These are phyloP conservation scores for Erynnis tages DNA, from an alignment of 2,888 invertebrate species.

Conservation along the genomic window DNA sequence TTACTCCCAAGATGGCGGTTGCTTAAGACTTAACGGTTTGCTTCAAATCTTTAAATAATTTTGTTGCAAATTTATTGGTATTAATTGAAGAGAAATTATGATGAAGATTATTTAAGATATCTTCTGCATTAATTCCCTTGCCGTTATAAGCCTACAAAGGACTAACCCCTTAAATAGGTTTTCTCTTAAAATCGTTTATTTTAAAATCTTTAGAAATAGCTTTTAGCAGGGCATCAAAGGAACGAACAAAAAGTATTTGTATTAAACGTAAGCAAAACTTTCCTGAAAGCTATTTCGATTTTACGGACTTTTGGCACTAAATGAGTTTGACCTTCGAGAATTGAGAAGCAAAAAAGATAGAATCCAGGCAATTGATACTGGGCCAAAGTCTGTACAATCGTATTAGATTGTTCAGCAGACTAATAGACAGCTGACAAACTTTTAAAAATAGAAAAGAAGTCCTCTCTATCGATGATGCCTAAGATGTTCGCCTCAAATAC, in stretches of 20 bases:
- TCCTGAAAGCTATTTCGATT: conserved; percentile 13
- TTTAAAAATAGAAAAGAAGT: not conserved
- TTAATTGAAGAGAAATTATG: no score
- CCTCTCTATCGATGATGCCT: no score
- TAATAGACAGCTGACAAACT: not conserved
- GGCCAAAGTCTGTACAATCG: conserved; percentile 11
- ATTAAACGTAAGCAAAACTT: conserved; percentile 11
- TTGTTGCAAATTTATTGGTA: no score
- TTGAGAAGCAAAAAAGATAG: conserved; percentile 10
- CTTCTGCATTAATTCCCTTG: no score
- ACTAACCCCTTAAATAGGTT: no score
- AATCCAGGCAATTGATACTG: conserved; percentile 9
- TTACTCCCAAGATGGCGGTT: conserved; percentile 42
- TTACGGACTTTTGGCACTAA: conserved; percentile 1
- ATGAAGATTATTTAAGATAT: no score
- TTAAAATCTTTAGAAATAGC: no score
- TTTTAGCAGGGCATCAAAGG: not conserved
- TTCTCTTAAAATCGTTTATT: no score
- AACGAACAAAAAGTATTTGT: conserved; percentile 13
- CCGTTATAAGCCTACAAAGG: no score
- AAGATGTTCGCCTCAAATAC: no score
- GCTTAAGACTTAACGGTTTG: conserved; percentile 35
- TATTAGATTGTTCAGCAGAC: not conserved
- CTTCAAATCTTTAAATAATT: conserved; percentile 32
- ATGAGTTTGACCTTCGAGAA: conserved; percentile 18